Evolutionary conservation across 64 coral and sea anemone genomes (phyloP).

Genomic region (Porites australiensis): DNA sequence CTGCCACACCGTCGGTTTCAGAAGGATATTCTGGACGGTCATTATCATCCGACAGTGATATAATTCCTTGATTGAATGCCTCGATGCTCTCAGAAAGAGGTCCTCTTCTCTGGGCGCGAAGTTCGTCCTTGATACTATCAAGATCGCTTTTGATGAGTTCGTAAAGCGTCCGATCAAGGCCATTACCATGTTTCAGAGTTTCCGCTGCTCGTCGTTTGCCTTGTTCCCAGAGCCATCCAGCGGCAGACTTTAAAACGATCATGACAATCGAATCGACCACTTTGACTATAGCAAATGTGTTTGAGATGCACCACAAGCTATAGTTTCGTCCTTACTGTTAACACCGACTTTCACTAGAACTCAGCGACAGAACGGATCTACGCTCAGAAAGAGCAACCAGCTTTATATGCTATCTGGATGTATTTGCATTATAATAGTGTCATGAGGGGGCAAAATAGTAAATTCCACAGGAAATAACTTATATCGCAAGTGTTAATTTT

Average conservation of each 20-base stretch:
- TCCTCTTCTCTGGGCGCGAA: neutral
- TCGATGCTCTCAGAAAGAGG: neutral
- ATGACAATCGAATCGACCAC: neutral
- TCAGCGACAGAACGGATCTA: no score
- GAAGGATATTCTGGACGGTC: neutral
- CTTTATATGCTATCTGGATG: no score
- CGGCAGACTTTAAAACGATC: neutral
- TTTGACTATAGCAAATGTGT: neutral
- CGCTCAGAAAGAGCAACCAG: no score
- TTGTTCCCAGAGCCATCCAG: neutral
- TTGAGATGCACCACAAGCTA: no score
- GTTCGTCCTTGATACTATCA: neutral
- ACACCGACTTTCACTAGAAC: no score
- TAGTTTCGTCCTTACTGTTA: no score
- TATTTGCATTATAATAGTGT: no score
- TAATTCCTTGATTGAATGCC: neutral
- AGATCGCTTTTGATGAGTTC: neutral
- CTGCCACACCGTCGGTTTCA: no score
- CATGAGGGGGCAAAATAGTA: no score
- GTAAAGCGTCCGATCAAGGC: neutral
- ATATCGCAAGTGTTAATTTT: no score
- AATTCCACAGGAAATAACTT: no score
- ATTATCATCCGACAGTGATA: neutral
- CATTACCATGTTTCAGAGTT: neutral
- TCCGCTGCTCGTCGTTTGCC: neutral